Conservation (phyloP, 2,888 invertebrate genomes). For the Chrysina gloriosa region DNA sequence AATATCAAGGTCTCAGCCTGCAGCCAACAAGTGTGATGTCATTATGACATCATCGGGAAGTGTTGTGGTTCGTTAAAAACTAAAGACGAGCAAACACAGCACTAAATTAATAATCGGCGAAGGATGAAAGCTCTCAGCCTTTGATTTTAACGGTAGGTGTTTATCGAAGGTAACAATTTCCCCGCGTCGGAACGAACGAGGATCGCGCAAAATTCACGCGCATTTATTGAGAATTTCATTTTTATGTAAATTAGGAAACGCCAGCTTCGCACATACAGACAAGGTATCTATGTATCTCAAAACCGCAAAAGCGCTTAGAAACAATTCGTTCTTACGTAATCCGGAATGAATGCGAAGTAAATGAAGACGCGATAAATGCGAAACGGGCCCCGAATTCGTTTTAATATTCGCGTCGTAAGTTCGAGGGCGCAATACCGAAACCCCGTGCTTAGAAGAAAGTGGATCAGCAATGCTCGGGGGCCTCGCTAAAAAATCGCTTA, state of each 20-base stretch:
- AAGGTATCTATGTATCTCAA: neutral
- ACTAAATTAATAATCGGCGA: constrained; percentile 22
- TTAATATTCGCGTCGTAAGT: too few species aligned
- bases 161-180: constrained; percentile 2
- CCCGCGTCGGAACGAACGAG: neutral
- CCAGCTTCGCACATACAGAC: too few species aligned
- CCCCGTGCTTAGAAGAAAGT: constrained; percentile 4
- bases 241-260: neutral
- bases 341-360: neutral
- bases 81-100: constrained; percentile 32
- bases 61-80: constrained; percentile 57
- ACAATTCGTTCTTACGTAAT: neutral
- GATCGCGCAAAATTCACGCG: neutral
- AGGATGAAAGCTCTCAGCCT: constrained; percentile 18
- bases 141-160: neutral
- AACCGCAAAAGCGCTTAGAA: neutral
- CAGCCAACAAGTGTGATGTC: constrained; percentile 66
- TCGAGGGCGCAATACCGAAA: too few species aligned
- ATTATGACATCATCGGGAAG: constrained; percentile 68
- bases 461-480: neutral
- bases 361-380: neutral
- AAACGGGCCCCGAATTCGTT: neutral
- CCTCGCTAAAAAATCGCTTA: neutral
- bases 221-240: neutral
- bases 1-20: constrained; percentile 63